phyloP scores from a whole-genome alignment of 1,140 invertebrate species.

The Listronotus bonariensis region DNA sequence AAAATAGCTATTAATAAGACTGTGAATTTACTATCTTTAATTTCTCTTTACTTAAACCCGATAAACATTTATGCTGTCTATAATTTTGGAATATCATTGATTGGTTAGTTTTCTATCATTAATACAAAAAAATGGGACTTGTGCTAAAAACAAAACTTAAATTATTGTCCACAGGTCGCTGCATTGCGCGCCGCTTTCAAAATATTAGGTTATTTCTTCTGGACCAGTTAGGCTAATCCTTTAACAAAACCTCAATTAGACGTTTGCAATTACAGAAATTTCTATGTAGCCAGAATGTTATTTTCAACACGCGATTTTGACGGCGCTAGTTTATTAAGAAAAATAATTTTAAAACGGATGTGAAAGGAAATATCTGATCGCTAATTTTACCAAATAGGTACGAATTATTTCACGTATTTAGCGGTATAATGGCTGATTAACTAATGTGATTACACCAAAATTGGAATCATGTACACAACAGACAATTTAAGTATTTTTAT shows the following conservation, averaged over 20 bases:
- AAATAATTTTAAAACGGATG: conserved; percentile 24
- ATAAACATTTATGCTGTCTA: too few relatives aligned
- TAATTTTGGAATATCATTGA: too few relatives aligned
- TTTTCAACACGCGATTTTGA: conserved; percentile 28
- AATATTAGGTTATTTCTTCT: not conserved
- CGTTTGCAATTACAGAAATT: conserved; percentile 26
- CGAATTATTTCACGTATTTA: conserved; percentile 25
- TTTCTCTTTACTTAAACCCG: too few relatives aligned
- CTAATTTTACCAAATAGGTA: conserved; percentile 19
- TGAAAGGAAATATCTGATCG: not conserved
- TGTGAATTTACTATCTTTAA: too few relatives aligned
- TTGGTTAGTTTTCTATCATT: too few relatives aligned
- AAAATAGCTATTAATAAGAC: too few relatives aligned
- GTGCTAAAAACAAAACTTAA: too few relatives aligned
- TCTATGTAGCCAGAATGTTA: conserved; percentile 27
- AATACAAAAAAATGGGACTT: too few relatives aligned
- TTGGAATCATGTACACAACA: not conserved
- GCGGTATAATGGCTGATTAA: conserved; percentile 18
- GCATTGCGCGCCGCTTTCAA: too few relatives aligned
- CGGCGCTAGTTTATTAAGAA: conserved; percentile 24
- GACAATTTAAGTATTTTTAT: too few relatives aligned
- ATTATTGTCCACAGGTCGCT: too few relatives aligned
- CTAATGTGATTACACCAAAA: conserved; percentile 2
- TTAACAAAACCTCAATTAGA: conserved; percentile 11
- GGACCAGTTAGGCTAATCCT: conserved; percentile 6